Base-by-base conservation (phyloP, 2,888 invertebrate species). In the Ceramica pisi region DNA sequence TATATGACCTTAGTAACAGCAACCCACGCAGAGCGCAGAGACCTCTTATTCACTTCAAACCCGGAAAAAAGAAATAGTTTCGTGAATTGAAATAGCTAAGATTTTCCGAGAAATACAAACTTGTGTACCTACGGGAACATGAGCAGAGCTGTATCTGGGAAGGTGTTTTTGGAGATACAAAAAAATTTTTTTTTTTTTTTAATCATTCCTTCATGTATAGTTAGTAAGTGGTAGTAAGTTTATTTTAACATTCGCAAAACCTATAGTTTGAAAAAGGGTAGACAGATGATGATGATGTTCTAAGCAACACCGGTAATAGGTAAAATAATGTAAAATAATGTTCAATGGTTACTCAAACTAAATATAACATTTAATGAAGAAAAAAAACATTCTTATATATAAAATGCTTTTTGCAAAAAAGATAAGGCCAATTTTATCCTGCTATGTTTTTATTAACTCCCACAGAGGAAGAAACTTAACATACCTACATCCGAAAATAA, bases 401-500 rank as follows among this genome's bases (percentile, higher is more conserved):
- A 53, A 35, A 69, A 48, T 21, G 23, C 19, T 16, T 9, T 14
- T 1, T 2, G 31, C 0, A 10, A 16, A 16, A 16, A 23, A 5
- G 4, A 9, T n/a, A 12, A 2, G 2, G 9, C n/a, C 0, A n/a
- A 21, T 23, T 19, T 3, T 35, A 10, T 35, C 1, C 21, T 14
- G 46, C 6, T 61, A 9, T 48, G 10, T 35, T 21, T 53, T 21
- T 51, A 4, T 31, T 31, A 2, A 46, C 8, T 2, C 3, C 0
- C 12, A 41, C 9, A 31, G 10, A 51, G 48, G 16, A 75, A 56
- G 1, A 26, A 56, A 26, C n/a, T 19, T 67, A 50, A 35, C 68
- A 50, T 26, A 68, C 68, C 44, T 26, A 68, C 19, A 61, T 76
- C 41, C 8, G 0, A 44, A 41, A 60, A 65, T 71, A 65, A 26